Base-by-base conservation (phyloP, 2,797 vertebrate genomes). In the Acropternis orthonyx region DNA sequence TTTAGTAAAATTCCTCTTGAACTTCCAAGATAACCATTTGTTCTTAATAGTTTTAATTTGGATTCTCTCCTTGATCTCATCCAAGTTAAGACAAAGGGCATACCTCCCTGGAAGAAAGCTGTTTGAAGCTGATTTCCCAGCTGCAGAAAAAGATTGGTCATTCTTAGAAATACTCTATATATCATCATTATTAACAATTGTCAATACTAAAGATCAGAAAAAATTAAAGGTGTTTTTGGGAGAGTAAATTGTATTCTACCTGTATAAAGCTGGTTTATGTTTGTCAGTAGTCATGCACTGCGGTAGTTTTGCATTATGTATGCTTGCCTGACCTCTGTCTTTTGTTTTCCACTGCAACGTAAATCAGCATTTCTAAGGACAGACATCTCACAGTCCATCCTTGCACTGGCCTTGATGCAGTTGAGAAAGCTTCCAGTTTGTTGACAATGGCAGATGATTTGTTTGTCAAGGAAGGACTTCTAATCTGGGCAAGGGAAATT, bases 171-270 rank as follows among this genome's bases (percentile, higher is more conserved):
- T 69, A 54, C 54, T 92, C 15, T 62, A 23, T 32, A 10, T 52
- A 48, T 56, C 5, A 16, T 49, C 1, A 36, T 26, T 7, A 54
- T 43, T 79, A 85, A 56, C 7, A 36, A 28, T 8, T 19, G 1
- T 74, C 37, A 68, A 78, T 9, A 75, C 28, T 58, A 76, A 71
- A 52, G 61, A 30, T 34, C 0, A 0, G 18, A 41, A 73, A 74
- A 39, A 2, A 0, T 32, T 75, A 30, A 85, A 48, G 4, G 1
- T 17, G 68, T 58, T 41, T 49, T 7, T 1, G 0, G 2, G 1
- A 3, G 10, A 37, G 10, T n/a, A 58, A 6, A 0, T 59, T 81
- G 3, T 9, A 55, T 44, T 37, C 87, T 69, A 30, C 14, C 19
- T 59, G 10, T 27, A 55, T 51, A 36, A 21, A 65, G 3, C 3